A percentile compares a stretch with the other conserved stretches of the same genome.
Evolutionary conservation across 2,113 vertebrate species (phyloP).

Genomic region (Tetraodon nigroviridis): DNA sequence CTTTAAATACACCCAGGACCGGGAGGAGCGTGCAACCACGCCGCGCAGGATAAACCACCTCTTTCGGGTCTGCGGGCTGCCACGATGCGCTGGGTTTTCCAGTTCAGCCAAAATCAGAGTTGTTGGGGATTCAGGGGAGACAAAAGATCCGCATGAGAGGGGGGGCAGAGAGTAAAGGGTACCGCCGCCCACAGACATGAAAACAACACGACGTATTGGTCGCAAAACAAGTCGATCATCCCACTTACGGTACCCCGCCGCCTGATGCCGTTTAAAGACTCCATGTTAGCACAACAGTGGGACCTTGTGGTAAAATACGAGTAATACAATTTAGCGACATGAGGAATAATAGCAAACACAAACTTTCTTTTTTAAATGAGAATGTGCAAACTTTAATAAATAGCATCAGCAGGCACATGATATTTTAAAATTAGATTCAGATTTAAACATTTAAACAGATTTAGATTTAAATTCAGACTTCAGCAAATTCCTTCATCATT

Average conservation of each 20-base stretch:
- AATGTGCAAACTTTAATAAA: conserved; percentile 73
- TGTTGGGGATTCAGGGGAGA: conserved; percentile 62
- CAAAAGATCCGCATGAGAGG: conserved; percentile 68
- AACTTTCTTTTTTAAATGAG: conserved; percentile 33
- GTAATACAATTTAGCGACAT: conserved; percentile 1
- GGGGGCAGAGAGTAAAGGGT: conserved; percentile 5
- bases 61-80: background rate
- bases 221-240: conserved; percentile 30
- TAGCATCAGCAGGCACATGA: conserved; percentile 51
- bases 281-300: conserved; percentile 17
- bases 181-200: conserved; percentile 39
- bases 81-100: conserved; percentile 38
- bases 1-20: conserved; percentile 10
- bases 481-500: conserved; percentile 32
- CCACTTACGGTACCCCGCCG: background rate
- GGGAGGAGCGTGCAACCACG: conserved; percentile 11
- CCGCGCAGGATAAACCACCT: background rate
- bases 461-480: conserved; percentile 39
- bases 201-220: conserved; percentile 21
- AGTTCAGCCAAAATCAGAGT: conserved; percentile 54
- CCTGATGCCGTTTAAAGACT: conserved; percentile 16
- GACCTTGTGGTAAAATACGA: conserved; percentile 26
- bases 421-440: conserved; percentile 42
- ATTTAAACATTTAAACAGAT: no score
- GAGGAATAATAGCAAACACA: background rate